A percentile compares a stretch with the other conserved stretches of the same genome.
Conservation (phyloP, 1,140 invertebrate genomes). For the Bombus soroeensis region DNA sequence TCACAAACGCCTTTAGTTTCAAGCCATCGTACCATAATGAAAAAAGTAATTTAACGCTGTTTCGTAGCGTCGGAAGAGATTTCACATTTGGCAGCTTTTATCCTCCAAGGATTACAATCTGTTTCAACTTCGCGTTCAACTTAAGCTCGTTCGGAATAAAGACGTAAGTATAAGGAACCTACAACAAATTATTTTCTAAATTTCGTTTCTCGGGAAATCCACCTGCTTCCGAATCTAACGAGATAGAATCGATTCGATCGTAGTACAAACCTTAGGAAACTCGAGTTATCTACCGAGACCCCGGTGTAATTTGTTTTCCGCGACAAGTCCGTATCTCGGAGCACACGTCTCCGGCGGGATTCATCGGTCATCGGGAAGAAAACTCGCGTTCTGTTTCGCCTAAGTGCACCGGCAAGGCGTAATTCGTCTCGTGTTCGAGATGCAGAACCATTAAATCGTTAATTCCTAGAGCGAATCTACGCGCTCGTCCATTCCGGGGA, state of each 20-base stretch:
- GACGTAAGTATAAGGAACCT: no score
- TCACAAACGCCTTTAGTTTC: not conserved
- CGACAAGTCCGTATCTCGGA: not conserved
- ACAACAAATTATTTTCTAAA: not conserved
- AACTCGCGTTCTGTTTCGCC: not conserved
- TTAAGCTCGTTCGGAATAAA: not conserved
- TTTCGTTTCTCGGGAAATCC: not conserved
- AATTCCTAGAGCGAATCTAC: not conserved
- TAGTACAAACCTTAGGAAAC: not conserved
- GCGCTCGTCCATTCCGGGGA: no score
- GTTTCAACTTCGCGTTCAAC: not conserved
- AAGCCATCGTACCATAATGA: not conserved
- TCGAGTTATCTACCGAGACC: not conserved
- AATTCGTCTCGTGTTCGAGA: not conserved
- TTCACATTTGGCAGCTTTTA: not conserved
- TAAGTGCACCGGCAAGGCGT: not conserved
- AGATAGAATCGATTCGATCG: not conserved
- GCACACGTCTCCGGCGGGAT: not conserved
- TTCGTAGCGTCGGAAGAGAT: not conserved
- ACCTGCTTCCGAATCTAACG: not conserved
- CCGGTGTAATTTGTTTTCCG: not conserved
- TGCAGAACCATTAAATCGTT: constrained; percentile 13
- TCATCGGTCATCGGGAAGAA: constrained; percentile 10
- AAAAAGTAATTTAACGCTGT: not conserved
- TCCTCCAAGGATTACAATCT: not conserved